phyloP scores from a whole-genome alignment of 30 jellyfish, hydroid and myxozoan species.

The Aurelia sp. region DNA sequence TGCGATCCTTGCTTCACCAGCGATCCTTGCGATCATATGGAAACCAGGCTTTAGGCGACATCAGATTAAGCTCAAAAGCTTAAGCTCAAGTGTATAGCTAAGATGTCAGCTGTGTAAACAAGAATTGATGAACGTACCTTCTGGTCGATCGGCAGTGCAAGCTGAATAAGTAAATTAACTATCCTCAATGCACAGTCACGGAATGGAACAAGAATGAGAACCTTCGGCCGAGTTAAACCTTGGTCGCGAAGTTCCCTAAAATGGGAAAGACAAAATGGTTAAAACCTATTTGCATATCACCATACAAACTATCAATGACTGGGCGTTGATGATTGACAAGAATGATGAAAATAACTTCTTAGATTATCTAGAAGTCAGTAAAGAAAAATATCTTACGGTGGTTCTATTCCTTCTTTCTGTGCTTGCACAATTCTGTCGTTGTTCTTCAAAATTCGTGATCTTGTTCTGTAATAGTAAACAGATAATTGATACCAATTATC shows the following conservation, averaged over 20 bases:
- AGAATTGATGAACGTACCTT: conserved; percentile 47
- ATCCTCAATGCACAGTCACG: conserved; percentile 84
- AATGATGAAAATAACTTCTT: too few relatives aligned
- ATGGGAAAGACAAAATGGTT: not conserved
- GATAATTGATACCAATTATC: too few relatives aligned
- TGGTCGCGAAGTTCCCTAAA: conserved; percentile 91
- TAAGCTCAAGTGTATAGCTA: too few relatives aligned
- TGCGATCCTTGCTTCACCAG: too few relatives aligned
- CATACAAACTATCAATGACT: too few relatives aligned
- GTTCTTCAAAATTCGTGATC: conserved; percentile 89
- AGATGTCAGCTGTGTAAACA: not conserved
- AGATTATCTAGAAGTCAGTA: too few relatives aligned
- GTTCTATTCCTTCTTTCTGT: conserved; percentile 61
- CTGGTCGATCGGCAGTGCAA: conserved; percentile 67
- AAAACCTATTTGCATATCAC: too few relatives aligned
- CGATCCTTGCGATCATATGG: too few relatives aligned
- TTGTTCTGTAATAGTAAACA: conserved; percentile 56
- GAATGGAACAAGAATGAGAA: conserved; percentile 87
- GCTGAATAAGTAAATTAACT: conserved; percentile 64
- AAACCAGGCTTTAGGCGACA: too few relatives aligned
- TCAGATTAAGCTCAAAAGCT: too few relatives aligned
- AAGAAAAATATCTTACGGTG: conserved; percentile 51
- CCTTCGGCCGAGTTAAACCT: conserved; percentile 96
- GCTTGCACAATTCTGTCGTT: conserved; percentile 81
- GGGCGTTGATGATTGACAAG: too few relatives aligned